phyloP scores from a whole-genome alignment of 2,797 vertebrate genomes.

The Poecilia picta region DNA sequence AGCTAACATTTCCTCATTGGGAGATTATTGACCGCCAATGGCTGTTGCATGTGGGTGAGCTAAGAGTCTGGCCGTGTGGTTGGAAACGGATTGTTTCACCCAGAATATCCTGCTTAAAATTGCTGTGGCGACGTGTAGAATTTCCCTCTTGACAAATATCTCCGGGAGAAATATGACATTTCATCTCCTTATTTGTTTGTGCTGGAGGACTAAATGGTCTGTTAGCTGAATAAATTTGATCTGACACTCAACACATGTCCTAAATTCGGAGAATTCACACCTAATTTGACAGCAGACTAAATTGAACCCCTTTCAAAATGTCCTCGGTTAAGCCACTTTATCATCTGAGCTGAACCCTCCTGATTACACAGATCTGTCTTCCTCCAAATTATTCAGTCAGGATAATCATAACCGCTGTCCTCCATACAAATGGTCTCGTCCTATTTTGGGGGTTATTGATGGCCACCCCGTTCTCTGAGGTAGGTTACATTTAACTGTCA shows the following conservation, averaged over 20 bases:
- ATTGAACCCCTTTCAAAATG: constrained; percentile 34
- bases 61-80: constrained; percentile 47
- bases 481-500: constrained; percentile 55
- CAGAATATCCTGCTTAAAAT: constrained; percentile 33
- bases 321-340: constrained; percentile 44
- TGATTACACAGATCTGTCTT: constrained; percentile 14
- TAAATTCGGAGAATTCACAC: constrained; percentile 49
- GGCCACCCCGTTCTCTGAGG: constrained; percentile 38
- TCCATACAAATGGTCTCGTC: constrained; percentile 9
- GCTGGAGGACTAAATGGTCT: constrained; percentile 41
- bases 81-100: constrained; percentile 48
- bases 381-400: constrained; percentile 54
- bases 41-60: constrained; percentile 46
- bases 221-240: constrained; percentile 42
- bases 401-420: constrained; percentile 40
- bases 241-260: constrained; percentile 27
- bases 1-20: constrained; percentile 61
- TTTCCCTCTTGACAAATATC: constrained; percentile 29
- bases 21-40: constrained; percentile 67
- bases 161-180: constrained; percentile 38
- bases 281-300: constrained; percentile 48
- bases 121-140: constrained; percentile 16
- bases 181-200: constrained; percentile 52
- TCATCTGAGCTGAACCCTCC: constrained; percentile 44
- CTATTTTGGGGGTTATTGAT: constrained; percentile 26